Percentiles rank a stretch among this genome's conserved stretches.
Evolutionary conservation across 1,140 invertebrate genomes (phyloP).

Genomic region (Formica exsecta): DNA sequence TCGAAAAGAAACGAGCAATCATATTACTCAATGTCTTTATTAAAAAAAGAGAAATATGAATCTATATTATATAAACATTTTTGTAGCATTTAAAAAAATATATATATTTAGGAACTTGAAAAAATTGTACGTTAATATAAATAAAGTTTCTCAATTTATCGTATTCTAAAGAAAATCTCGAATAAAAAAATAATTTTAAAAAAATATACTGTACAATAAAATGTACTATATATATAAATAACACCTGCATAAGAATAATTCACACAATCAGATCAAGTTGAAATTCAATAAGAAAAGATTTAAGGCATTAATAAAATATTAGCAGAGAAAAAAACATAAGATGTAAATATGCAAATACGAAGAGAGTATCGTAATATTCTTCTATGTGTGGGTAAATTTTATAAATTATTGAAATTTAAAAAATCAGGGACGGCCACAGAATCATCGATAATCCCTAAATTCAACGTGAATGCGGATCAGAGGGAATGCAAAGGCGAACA

Average conservation of each 20-base stretch:
- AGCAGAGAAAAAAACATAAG: no score
- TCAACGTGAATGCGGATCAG: not conserved
- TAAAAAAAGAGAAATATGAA: not conserved
- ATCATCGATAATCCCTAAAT: not conserved
- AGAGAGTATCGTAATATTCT: not conserved
- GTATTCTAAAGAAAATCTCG: not conserved
- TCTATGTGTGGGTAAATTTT: not conserved
- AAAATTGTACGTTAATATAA: not conserved
- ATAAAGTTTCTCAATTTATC: not conserved
- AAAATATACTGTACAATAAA: no score
- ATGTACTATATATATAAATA: no score
- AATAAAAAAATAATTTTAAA: no score
- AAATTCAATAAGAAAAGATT: no score
- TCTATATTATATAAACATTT: not conserved
- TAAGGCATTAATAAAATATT: no score
- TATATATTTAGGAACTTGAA: not conserved
- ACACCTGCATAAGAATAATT: no score
- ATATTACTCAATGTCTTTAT: not conserved
- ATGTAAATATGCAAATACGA: no score
- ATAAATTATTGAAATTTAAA: slow-evolving; percentile 11
- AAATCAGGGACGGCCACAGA: not conserved
- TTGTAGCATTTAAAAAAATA: not conserved
- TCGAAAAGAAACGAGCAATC: not conserved
- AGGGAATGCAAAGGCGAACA: not conserved
- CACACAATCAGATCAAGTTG: no score